Conservation (phyloP, 1,140 invertebrate genomes). For the Globodera ellingtonae region DNA sequence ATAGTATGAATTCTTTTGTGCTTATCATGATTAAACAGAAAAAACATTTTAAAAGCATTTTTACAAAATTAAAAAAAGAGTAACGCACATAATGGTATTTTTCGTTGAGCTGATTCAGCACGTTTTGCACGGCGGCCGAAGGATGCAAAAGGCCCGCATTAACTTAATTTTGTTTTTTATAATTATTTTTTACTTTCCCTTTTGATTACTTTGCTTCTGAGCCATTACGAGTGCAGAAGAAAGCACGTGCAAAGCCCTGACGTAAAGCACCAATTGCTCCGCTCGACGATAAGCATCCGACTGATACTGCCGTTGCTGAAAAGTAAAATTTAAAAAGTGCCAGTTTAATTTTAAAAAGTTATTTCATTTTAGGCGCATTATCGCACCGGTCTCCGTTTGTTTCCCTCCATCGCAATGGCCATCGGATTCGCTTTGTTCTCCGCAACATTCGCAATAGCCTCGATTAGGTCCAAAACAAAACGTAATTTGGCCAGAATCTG, state of each 20-base stretch:
- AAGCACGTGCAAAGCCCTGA: constrained; percentile 85
- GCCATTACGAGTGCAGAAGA: constrained; percentile 87
- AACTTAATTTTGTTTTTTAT: constrained; percentile 67
- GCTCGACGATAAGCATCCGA: constrained; percentile 71
- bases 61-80: background rate
- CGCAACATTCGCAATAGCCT: constrained; percentile 76
- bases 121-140: constrained; percentile 83
- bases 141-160: constrained; percentile 81
- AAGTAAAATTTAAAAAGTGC: too few relatives aligned
- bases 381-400: constrained; percentile 48
- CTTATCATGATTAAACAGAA: too few relatives aligned
- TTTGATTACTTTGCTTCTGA: constrained; percentile 72
- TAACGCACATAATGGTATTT: constrained; percentile 57
- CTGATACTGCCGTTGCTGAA: constrained; percentile 24
- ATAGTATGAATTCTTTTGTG: too few relatives aligned
- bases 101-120: constrained; percentile 63
- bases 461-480: constrained; percentile 85
- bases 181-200: background rate
- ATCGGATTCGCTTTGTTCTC: constrained; percentile 75
- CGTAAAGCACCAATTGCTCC: constrained; percentile 87
- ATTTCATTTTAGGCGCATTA: constrained; percentile 17
- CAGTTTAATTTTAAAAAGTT: constrained; percentile 11
- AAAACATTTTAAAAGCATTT: too few relatives aligned
- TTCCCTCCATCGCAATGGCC: constrained; percentile 52
- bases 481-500: constrained; percentile 88